Evolutionary conservation across 2,888 invertebrate genomes (phyloP).

Genomic region (Eilema depressum): DNA sequence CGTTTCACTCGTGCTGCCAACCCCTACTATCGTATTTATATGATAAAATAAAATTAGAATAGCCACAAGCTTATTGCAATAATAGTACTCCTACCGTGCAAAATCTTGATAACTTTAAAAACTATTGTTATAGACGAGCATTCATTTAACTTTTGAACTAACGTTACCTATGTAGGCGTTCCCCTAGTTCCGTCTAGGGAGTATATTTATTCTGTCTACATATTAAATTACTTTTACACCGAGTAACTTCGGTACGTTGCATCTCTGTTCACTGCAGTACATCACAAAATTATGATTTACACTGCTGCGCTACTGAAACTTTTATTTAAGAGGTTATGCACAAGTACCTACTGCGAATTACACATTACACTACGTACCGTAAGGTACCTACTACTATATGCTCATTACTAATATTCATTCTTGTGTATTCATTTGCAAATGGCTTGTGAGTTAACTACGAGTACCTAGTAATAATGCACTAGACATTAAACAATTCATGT

Average conservation of each 20-base stretch:
- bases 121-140: conserved; percentile 9
- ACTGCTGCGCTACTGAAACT: conserved; percentile 49
- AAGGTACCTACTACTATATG: neutral
- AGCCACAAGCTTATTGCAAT: neutral
- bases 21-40: too few species aligned
- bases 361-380: conserved; percentile 8
- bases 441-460: neutral
- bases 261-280: conserved; percentile 47
- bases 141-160: conserved; percentile 7
- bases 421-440: neutral
- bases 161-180: conserved; percentile 8
- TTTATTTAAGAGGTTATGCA: conserved; percentile 52
- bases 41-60: too few species aligned
- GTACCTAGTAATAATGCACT: neutral
- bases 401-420: neutral
- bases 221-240: conserved; percentile 61
- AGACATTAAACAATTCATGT: neutral
- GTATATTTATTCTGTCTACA: conserved; percentile 52
- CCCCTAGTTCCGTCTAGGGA: conserved; percentile 26
- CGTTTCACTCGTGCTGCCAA: too few species aligned
- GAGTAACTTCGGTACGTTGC: conserved; percentile 52
- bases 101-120: neutral
- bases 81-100: neutral
- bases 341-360: conserved; percentile 35
- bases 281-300: conserved; percentile 60